Evolutionary conservation across 2,888 invertebrate genomes (phyloP).

Genomic region (Tetragnatha montana): DNA sequence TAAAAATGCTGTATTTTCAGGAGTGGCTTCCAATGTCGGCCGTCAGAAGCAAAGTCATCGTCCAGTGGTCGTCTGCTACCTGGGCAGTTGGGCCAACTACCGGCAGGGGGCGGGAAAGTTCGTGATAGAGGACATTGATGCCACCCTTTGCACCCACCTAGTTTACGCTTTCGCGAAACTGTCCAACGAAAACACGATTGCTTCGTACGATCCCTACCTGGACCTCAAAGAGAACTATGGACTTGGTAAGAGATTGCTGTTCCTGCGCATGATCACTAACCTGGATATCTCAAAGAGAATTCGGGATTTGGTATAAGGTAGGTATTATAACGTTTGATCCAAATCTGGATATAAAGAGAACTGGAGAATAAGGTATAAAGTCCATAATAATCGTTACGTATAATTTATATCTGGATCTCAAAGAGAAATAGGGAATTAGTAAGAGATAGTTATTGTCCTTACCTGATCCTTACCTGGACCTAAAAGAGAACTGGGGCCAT

Average conservation of each 20-base stretch:
- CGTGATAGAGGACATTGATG: constrained; percentile 82
- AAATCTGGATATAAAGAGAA: too few species aligned
- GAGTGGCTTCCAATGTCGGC: too few species aligned
- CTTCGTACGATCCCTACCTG: constrained; percentile 68
- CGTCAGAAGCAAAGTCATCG: background rate
- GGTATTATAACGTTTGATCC: too few species aligned
- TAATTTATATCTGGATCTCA: constrained; percentile 70
- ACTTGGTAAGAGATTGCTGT: constrained; percentile 63
- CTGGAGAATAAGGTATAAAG: too few species aligned
- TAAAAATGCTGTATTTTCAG: too few species aligned
- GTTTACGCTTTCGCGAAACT: constrained; percentile 79
- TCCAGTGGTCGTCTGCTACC: constrained; percentile 82
- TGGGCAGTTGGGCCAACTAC: constrained; percentile 84
- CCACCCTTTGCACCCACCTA: constrained; percentile 84
- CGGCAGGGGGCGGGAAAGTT: constrained; percentile 78
- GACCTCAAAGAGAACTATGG: constrained; percentile 70
- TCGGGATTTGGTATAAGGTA: too few species aligned
- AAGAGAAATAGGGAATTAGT: constrained; percentile 69
- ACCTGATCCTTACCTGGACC: too few species aligned
- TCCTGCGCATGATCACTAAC: too few species aligned
- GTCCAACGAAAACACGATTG: constrained; percentile 64
- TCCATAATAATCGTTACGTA: constrained; percentile 68
- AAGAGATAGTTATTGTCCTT: too few species aligned
- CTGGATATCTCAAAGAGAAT: too few species aligned
- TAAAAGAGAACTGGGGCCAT: background rate